Base-by-base conservation (phyloP, 92 coral and sea anemone species). In the Actinernus sp. region DNA sequence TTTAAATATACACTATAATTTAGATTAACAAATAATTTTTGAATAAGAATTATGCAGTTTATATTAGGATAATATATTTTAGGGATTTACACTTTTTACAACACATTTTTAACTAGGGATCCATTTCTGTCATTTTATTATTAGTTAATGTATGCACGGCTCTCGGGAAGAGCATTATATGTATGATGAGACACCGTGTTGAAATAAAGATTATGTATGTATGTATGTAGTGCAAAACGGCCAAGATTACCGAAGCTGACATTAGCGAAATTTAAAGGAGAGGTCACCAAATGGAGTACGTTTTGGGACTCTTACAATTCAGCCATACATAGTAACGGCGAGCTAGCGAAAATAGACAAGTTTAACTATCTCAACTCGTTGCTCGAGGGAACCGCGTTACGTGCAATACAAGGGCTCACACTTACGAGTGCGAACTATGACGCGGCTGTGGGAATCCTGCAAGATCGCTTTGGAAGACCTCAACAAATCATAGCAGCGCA, bases 401-500 rank as follows among this genome's bases (percentile, higher is more conserved):
- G 76, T 21, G 62, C 77, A 7, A 69, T 70, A 31, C 61, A 64
- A 63, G 84, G 84, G 13, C 57, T 67, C 2, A 40, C 78, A 0
- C 30, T 75, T 1, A 22, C 83, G 3, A 17, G 18, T 2, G 24
- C 24, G 0, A 75, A 68, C 41, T 71, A 85, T 50, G 65, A 64
- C 1, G 40, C 46, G 0, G 81, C 78, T 4, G 50, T 78, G 3
- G 72, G 33, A 11, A n/a, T 71, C 9, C 65, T 85, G 9, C 21
- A 57, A 9, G 54, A 83, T 39, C 24, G 79, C 18, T 74, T 58
- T 40, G 89, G 89, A 14, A 65, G 39, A 26, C 54, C 75, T 0
- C 76, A 77, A 31, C 84, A 77, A 20, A 68, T 78, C 1, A 78
- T 68, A 17, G 26, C 80, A 1, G 74, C 69, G 0, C 87, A 80